Percentiles rank a stretch among this genome's conserved stretches.
Evolutionary conservation across 1,140 invertebrate species (phyloP).

Genomic region (Pentalonia nigronervosa): DNA sequence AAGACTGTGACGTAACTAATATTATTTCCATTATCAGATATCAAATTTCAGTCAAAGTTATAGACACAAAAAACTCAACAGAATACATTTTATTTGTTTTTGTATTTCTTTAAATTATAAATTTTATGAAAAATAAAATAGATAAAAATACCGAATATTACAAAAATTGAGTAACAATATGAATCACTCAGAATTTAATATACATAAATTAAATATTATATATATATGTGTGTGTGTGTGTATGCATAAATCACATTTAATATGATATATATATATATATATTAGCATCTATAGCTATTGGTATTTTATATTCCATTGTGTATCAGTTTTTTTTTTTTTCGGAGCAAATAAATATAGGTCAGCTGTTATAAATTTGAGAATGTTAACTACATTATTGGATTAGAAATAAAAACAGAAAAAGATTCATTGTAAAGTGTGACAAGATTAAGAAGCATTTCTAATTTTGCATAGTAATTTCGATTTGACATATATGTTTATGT

Average conservation of each 20-base stretch:
- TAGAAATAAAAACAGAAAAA: background rate
- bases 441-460: background rate
- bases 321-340: background rate
- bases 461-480: conserved; percentile 32
- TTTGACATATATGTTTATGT: background rate
- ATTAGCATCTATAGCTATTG: background rate
- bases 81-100: background rate
- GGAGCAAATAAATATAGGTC: background rate
- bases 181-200: background rate
- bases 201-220: background rate
- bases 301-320: background rate
- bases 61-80: background rate
- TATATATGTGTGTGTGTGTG: too few relatives aligned
- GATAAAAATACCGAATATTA: background rate
- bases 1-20: background rate
- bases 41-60: background rate
- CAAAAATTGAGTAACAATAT: background rate
- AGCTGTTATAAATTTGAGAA: background rate
- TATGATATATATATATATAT: background rate
- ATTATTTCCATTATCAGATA: background rate
- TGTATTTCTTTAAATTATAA: background rate
- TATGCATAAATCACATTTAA: background rate
- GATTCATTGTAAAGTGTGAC: background rate
- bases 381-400: background rate
- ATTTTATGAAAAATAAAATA: background rate